Percentiles rank a stretch among this genome's conserved stretches.
Conservation (phyloP, 2,113 vertebrate genomes). For the Lampris megalopsis region DNA sequence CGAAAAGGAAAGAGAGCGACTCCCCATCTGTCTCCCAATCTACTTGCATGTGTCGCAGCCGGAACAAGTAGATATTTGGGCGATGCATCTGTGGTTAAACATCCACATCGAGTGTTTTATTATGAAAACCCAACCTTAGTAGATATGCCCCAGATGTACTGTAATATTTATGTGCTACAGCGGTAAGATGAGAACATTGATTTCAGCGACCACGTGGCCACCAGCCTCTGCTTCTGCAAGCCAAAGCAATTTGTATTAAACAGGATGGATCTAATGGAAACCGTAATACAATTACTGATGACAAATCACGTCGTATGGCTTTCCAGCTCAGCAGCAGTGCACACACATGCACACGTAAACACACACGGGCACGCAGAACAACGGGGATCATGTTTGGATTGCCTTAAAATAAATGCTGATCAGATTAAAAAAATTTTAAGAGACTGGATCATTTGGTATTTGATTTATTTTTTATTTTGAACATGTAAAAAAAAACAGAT, state of each 20-base stretch:
- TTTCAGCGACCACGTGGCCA: slow-evolving; percentile 55
- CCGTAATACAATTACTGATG: slow-evolving; percentile 70
- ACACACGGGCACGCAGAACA: background rate
- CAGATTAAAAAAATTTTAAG: slow-evolving; percentile 38
- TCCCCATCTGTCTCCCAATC: background rate
- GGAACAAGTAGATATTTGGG: background rate
- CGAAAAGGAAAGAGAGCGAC: no score
- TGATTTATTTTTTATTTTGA: no score
- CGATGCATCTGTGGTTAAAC: no score
- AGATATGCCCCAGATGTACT: slow-evolving; percentile 11
- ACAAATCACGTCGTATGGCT: slow-evolving; percentile 57
- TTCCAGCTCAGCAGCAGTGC: slow-evolving; percentile 56
- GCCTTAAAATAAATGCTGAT: slow-evolving; percentile 41
- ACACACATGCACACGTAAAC: background rate
- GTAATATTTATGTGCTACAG: slow-evolving; percentile 35
- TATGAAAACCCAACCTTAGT: background rate
- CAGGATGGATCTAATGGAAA: slow-evolving; percentile 70
- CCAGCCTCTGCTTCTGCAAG: slow-evolving; percentile 56
- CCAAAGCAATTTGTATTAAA: slow-evolving; percentile 58
- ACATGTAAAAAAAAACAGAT: no score
- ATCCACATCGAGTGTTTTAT: no score
- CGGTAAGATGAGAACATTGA: slow-evolving; percentile 62
- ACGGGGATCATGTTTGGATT: slow-evolving; percentile 45
- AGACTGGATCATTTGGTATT: slow-evolving; percentile 3
- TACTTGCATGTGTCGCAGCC: background rate